A percentile compares a stretch with the other conserved stretches of the same genome.
phyloP scores from a whole-genome alignment of 2,113 vertebrate species.

The Rhinoderma darwinii region DNA sequence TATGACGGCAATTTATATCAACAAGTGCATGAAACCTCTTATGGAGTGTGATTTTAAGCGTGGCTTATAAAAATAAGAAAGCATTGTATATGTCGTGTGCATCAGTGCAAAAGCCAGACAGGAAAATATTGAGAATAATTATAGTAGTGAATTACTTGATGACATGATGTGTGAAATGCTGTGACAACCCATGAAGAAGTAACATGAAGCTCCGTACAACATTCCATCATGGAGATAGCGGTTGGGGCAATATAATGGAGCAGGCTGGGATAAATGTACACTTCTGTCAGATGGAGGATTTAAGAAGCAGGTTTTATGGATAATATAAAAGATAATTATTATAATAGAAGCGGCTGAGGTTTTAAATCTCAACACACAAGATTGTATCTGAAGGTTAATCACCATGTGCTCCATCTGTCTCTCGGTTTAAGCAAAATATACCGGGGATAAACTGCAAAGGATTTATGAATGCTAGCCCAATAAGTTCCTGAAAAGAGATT shows the following conservation, averaged over 20 bases:
- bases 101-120: constrained; percentile 4
- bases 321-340: constrained; percentile 48
- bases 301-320: constrained; percentile 17
- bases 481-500: constrained; percentile 45
- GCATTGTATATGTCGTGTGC: not conserved
- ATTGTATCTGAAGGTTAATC: constrained; percentile 57
- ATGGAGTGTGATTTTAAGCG: not conserved
- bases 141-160: not conserved
- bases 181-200: not conserved
- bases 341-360: constrained; percentile 41
- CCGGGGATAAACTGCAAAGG: constrained; percentile 40
- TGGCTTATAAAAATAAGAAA: not conserved
- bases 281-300: constrained; percentile 13
- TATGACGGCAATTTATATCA: not conserved
- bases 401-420: constrained; percentile 42
- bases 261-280: not conserved
- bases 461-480: constrained; percentile 49
- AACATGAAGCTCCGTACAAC: not conserved
- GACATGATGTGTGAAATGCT: constrained; percentile 26
- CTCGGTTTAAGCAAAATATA: constrained; percentile 46
- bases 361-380: constrained; percentile 46
- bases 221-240: not conserved
- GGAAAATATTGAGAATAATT: not conserved
- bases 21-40: not conserved
- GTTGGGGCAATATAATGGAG: not conserved